Percentiles rank a stretch among this genome's conserved stretches.
These are phyloP conservation scores for Patella depressa DNA, from an alignment of 2,888 invertebrate genomes.

Conservation along the genomic window DNA sequence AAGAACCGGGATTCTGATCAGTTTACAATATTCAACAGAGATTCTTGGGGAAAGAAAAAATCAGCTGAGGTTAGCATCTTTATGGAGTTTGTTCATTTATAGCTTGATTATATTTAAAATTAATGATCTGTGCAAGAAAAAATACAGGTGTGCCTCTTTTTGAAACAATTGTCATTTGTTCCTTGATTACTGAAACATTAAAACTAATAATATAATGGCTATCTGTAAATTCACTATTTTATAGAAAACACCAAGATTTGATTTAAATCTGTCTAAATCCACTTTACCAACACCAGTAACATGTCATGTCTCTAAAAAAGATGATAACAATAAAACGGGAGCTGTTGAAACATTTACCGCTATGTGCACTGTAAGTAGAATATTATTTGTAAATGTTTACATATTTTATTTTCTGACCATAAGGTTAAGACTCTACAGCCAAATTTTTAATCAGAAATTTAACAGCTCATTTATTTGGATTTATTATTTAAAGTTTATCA, in stretches of 20 bases:
- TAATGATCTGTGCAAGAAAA: too few species aligned
- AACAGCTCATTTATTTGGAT: too few species aligned
- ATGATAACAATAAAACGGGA: background rate
- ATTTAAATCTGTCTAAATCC: background rate
- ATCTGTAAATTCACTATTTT: background rate
- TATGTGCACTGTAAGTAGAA: constrained; percentile 7
- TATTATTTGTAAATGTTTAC: background rate
- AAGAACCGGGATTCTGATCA: background rate
- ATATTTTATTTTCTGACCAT: background rate
- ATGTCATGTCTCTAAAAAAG: background rate
- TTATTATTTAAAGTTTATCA: background rate
- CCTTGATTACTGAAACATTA: too few species aligned
- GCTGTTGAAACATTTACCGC: constrained; percentile 15
- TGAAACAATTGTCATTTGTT: too few species aligned
- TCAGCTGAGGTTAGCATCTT: background rate
- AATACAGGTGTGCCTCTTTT: too few species aligned
- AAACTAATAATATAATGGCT: too few species aligned
- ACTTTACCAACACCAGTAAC: background rate
- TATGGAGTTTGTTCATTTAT: too few species aligned
- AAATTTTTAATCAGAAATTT: too few species aligned
- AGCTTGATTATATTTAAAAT: too few species aligned
- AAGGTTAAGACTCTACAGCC: too few species aligned
- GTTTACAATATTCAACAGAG: background rate
- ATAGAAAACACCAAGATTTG: constrained; percentile 6
- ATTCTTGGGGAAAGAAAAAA: background rate